A percentile compares a stretch with the other conserved stretches of the same genome.
Evolutionary conservation across 2,797 vertebrate genomes (phyloP).

Genomic region (Xiphophorus birchmanni): DNA sequence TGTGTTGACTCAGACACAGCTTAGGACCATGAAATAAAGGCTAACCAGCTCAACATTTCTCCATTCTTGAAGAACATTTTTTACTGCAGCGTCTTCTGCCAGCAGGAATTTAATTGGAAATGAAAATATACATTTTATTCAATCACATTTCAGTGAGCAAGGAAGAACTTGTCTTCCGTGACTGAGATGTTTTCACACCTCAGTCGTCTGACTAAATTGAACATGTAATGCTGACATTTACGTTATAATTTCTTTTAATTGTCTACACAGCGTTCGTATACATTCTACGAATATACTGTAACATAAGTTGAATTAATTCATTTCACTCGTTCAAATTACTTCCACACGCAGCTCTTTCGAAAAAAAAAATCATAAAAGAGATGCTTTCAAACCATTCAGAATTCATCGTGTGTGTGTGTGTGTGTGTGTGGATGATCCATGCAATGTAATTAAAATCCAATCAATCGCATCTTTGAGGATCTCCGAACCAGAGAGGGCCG

Average conservation of each 20-base stretch:
- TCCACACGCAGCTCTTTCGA: background rate
- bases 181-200: background rate
- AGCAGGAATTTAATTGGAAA: background rate
- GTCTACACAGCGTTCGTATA: background rate
- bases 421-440: slow-evolving; percentile 16
- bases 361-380: background rate
- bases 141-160: background rate
- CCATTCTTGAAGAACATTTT: background rate
- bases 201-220: background rate
- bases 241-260: background rate
- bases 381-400: slow-evolving; percentile 4
- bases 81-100: background rate
- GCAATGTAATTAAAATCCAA: slow-evolving; percentile 36
- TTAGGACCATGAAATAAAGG: background rate
- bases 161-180: background rate
- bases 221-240: background rate
- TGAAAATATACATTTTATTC: background rate
- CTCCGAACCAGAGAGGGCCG: slow-evolving; percentile 15
- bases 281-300: background rate
- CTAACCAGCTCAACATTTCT: background rate
- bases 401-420: background rate
- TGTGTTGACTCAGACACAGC: background rate
- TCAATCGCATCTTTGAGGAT: slow-evolving; percentile 23
- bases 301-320: background rate
- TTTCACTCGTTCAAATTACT: background rate